These are phyloP conservation scores for Bryconaethiops microstoma DNA, from an alignment of 2,797 vertebrate genomes.

Conservation along the genomic window DNA sequence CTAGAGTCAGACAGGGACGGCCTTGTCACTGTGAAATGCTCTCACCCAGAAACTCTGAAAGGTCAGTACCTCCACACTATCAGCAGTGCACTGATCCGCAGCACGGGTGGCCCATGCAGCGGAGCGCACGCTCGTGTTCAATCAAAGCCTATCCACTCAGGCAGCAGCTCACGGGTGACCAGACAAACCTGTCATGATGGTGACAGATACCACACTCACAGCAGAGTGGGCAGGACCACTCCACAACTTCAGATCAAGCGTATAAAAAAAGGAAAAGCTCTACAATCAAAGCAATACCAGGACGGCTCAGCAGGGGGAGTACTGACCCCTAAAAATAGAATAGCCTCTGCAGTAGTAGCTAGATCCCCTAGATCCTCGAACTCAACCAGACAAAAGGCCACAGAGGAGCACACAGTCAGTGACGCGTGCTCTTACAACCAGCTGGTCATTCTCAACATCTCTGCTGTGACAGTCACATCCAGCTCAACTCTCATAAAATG, in stretches of 20 bases:
- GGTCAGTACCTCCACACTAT: conserved; percentile 55
- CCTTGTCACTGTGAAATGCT: conserved; percentile 42
- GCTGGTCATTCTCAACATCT: conserved; percentile 37
- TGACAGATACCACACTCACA: conserved; percentile 35
- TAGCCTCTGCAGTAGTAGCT: neutral
- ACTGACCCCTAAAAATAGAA: conserved; percentile 5
- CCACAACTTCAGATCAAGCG: conserved; percentile 44
- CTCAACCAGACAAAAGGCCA: conserved; percentile 7
- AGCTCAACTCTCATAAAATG: conserved; percentile 30
- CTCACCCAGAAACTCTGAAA: conserved; percentile 56
- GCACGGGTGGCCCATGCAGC: conserved; percentile 44
- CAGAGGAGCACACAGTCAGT: conserved; percentile 21
- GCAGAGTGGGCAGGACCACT: conserved; percentile 32
- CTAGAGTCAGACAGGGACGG: conserved; percentile 37
- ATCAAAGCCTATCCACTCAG: conserved; percentile 40
- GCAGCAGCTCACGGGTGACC: conserved; percentile 49
- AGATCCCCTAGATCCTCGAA: conserved; percentile 10
- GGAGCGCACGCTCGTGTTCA: conserved; percentile 46
- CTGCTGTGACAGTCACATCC: conserved; percentile 35
- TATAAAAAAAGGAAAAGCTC: conserved; percentile 12
- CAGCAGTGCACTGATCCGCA: conserved; percentile 51
- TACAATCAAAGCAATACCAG: conserved; percentile 9
- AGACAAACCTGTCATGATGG: conserved; percentile 45
- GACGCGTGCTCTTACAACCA: conserved; percentile 44
- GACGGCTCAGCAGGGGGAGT: conserved; percentile 33